Conservation (phyloP, 2,113 vertebrate genomes). For the Neofelis nebulosa region DNA sequence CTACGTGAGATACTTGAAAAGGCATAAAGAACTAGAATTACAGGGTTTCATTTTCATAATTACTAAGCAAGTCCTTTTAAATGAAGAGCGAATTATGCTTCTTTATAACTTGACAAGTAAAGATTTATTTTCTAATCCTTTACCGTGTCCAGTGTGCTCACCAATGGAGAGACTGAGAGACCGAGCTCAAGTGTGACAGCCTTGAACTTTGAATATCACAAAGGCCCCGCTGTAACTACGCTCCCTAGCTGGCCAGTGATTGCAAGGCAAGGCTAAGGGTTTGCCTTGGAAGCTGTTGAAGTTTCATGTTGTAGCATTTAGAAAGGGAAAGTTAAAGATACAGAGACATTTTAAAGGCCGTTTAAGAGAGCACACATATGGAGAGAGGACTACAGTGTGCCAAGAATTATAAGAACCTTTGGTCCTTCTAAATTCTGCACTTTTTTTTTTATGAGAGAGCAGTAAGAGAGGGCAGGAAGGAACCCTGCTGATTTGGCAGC, state of each 20-base stretch:
- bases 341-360: background rate
- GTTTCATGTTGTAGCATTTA: background rate
- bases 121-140: conserved; percentile 27
- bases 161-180: background rate
- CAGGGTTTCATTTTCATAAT: background rate
- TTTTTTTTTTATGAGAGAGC: background rate
- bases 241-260: background rate
- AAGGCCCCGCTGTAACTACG: background rate
- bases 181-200: background rate
- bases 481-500: background rate
- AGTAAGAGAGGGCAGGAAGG: background rate
- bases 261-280: background rate
- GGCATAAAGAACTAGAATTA: background rate
- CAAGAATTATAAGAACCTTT: background rate
- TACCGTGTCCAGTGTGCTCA: background rate
- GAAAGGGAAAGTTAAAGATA: background rate
- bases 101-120: background rate
- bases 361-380: background rate
- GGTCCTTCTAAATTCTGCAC: background rate
- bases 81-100: background rate
- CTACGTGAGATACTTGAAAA: background rate
- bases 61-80: background rate
- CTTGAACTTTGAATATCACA: background rate
- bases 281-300: background rate
- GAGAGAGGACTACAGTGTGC: background rate